Conservation (phyloP, 2,113 vertebrate genomes). For the Deroptyus accipitrinus region DNA sequence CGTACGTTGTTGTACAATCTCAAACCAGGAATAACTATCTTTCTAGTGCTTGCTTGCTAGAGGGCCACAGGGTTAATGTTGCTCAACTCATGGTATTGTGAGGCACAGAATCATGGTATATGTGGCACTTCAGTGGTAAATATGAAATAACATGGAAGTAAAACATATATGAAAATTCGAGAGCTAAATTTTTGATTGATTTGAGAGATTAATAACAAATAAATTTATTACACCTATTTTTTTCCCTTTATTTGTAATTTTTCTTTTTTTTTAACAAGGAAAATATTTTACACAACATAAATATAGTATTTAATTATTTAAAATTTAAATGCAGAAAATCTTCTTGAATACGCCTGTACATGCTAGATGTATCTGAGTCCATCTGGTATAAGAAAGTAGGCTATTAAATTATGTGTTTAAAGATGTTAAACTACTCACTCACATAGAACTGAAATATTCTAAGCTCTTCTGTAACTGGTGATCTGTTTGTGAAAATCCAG, state of each 20-base stretch:
- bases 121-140: not conserved
- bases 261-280: not conserved
- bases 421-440: conserved; percentile 50
- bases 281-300: conserved; percentile 32
- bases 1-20: fast-evolving
- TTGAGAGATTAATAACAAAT: not conserved
- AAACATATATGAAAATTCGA: not conserved
- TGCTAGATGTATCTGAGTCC: conserved; percentile 65
- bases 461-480: conserved; percentile 34
- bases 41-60: not conserved
- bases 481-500: conserved; percentile 34
- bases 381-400: conserved; percentile 63
- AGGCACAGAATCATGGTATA: not conserved
- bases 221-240: not conserved
- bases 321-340: conserved; percentile 69
- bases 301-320: conserved; percentile 67
- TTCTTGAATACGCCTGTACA: conserved; percentile 37
- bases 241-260: fast-evolving
- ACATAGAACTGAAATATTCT: conserved; percentile 51
- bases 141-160: not conserved
- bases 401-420: conserved; percentile 63
- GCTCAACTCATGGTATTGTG: not conserved
- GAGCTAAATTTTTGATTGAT: not conserved
- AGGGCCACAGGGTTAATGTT: not conserved
- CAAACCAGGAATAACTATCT: not conserved